phyloP scores from a whole-genome alignment of 2,888 invertebrate genomes.

The Mesorhabditis belari region DNA sequence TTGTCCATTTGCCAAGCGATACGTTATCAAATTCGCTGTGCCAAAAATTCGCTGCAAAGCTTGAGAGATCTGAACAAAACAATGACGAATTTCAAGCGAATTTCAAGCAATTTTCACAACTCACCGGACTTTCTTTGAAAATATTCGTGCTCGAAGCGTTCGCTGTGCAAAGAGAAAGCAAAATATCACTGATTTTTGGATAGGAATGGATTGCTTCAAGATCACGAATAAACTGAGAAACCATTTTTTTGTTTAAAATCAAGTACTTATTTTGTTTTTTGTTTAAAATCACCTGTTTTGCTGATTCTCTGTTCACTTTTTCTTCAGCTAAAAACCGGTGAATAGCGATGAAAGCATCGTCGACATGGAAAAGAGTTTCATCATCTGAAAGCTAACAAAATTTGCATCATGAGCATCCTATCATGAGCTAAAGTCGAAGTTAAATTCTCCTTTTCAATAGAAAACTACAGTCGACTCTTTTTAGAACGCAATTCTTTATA shows the following conservation, averaged over 20 bases:
- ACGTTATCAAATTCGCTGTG: constrained; percentile 8
- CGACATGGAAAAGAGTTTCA: constrained; percentile 36
- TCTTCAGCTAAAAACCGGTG: constrained; percentile 37
- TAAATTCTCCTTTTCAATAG: too few relatives aligned
- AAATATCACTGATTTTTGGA: constrained; percentile 11
- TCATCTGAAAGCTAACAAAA: constrained; percentile 14
- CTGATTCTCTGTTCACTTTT: constrained; percentile 11
- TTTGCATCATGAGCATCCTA: too few relatives aligned
- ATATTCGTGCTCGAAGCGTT: background rate
- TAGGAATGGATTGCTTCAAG: constrained; percentile 8
- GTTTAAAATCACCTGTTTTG: constrained; percentile 16
- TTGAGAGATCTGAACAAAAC: background rate
- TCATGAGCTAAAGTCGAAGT: too few relatives aligned
- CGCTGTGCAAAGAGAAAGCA: constrained; percentile 10
- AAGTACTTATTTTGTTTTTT: too few relatives aligned
- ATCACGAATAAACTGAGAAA: constrained; percentile 16
- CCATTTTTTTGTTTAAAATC: too few relatives aligned
- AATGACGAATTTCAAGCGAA: background rate
- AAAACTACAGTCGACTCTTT: background rate
- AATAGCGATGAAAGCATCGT: constrained; percentile 43
- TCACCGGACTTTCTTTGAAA: background rate
- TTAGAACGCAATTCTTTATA: too few relatives aligned
- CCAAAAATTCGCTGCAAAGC: constrained; percentile 10
- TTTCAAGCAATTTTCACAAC: background rate
- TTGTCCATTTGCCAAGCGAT: constrained; percentile 17